phyloP scores from a whole-genome alignment of 2,888 invertebrate species.

The Glomeris marginata region DNA sequence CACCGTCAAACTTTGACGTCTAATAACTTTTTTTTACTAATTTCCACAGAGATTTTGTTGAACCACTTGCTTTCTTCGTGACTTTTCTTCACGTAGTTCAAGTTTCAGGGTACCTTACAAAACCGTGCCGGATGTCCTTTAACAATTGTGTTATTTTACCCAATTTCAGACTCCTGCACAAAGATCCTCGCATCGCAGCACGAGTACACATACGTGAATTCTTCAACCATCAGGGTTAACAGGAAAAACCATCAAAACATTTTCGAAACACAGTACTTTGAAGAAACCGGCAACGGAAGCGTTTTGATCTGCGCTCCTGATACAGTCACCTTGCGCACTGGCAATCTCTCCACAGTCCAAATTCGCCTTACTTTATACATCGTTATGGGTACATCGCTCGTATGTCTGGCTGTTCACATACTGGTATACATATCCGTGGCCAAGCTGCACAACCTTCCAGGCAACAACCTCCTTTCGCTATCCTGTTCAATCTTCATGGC shows the following conservation, averaged over 20 bases:
- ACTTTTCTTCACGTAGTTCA: too few species aligned
- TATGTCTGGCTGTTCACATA: slow-evolving; percentile 27
- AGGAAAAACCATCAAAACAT: background rate
- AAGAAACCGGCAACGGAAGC: slow-evolving; percentile 6
- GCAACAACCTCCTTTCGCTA: slow-evolving; percentile 30
- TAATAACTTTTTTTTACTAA: too few species aligned
- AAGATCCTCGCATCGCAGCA: too few species aligned
- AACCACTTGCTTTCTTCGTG: too few species aligned
- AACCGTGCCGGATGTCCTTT: too few species aligned
- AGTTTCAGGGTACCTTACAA: too few species aligned
- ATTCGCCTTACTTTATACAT: slow-evolving; percentile 26
- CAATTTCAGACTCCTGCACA: too few species aligned
- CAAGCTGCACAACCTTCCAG: slow-evolving; percentile 28
- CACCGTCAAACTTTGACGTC: too few species aligned
- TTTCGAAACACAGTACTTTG: slow-evolving; percentile 5
- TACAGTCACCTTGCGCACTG: background rate
- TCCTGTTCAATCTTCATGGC: slow-evolving; percentile 28
- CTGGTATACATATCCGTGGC: slow-evolving; percentile 18
- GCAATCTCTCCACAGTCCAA: slow-evolving; percentile 20
- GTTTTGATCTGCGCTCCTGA: slow-evolving; percentile 16
- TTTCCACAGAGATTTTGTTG: too few species aligned
- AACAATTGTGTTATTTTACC: too few species aligned
- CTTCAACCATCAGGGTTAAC: too few species aligned
- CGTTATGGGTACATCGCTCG: slow-evolving; percentile 26
- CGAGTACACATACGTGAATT: too few species aligned